Percentiles rank a stretch among this genome's conserved stretches.
phyloP scores from a whole-genome alignment of 2,797 vertebrate genomes.

The Rhyacichthys aspro region DNA sequence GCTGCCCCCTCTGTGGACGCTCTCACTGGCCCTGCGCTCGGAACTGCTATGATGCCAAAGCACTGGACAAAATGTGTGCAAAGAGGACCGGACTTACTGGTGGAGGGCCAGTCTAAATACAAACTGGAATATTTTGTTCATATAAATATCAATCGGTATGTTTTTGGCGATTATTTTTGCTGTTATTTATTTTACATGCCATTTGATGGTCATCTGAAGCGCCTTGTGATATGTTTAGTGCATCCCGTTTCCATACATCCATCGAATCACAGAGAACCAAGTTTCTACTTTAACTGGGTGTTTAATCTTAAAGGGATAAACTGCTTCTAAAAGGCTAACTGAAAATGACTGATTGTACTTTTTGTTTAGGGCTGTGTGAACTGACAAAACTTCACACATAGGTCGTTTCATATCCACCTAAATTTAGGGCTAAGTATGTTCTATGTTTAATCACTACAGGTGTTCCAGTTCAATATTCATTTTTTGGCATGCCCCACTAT shows the following conservation, averaged over 20 bases:
- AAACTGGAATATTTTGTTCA: slow-evolving; percentile 45
- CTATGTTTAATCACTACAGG: no score
- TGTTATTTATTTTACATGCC: slow-evolving; percentile 68
- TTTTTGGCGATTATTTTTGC: slow-evolving; percentile 52
- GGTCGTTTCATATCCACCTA: not conserved
- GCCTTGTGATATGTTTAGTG: slow-evolving; percentile 50
- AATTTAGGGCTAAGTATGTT: not conserved
- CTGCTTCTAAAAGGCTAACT: slow-evolving; percentile 12
- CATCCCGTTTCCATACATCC: slow-evolving; percentile 34
- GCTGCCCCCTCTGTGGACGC: slow-evolving; percentile 60
- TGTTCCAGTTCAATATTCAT: not conserved
- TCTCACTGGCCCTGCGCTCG: slow-evolving; percentile 27
- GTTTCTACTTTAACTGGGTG: no score
- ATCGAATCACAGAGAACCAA: slow-evolving; percentile 12
- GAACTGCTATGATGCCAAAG: slow-evolving; percentile 24
- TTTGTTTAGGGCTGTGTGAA: not conserved
- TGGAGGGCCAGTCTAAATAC: slow-evolving; percentile 31
- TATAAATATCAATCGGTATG: slow-evolving; percentile 53
- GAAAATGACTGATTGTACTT: slow-evolving; percentile 2
- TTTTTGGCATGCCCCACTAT: not conserved
- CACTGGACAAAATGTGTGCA: slow-evolving; percentile 14
- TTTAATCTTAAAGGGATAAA: slow-evolving; percentile 28
- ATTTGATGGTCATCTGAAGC: slow-evolving; percentile 53
- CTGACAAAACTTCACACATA: not conserved
- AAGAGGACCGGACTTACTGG: slow-evolving; percentile 18